These are phyloP conservation scores for Scyliorhinus canicula DNA, from an alignment of 2,797 vertebrate genomes.

Conservation along the genomic window DNA sequence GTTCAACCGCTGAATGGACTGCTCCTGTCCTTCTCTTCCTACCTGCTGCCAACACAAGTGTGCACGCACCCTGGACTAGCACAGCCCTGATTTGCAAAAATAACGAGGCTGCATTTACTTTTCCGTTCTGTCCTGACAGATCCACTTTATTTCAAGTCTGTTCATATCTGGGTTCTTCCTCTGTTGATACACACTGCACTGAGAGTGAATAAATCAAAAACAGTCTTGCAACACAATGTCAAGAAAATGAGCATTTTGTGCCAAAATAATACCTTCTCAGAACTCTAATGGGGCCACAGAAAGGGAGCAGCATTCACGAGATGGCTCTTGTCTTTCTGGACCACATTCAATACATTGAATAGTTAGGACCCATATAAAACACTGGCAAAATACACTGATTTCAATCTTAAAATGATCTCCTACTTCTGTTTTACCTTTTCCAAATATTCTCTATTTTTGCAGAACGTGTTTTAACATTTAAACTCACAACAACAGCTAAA, in stretches of 20 bases:
- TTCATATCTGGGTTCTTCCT: not conserved
- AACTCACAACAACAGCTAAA: not conserved
- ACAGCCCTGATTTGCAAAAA: not conserved
- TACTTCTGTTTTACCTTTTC: not conserved
- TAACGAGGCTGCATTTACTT: not conserved
- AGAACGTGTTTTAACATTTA: not conserved
- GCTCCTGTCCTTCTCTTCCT: not conserved
- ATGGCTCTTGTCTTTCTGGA: not conserved
- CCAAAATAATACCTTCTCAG: slow-evolving; percentile 2
- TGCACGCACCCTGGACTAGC: not conserved
- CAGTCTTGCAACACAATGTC: not conserved
- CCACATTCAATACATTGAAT: not conserved
- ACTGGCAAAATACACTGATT: not conserved
- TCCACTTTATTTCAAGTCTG: not conserved
- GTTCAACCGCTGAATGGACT: not conserved
- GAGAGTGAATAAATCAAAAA: slow-evolving; percentile 24
- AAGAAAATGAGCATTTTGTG: not conserved
- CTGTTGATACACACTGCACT: not conserved
- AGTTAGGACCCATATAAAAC: not conserved
- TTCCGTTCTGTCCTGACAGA: not conserved
- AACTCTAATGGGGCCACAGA: not conserved
- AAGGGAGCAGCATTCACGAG: not conserved
- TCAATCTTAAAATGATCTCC: not conserved
- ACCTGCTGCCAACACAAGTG: not conserved
- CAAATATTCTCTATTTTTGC: not conserved